These are phyloP conservation scores for Oryzias curvinotus DNA, from an alignment of 2,113 vertebrate species.

Conservation along the genomic window DNA sequence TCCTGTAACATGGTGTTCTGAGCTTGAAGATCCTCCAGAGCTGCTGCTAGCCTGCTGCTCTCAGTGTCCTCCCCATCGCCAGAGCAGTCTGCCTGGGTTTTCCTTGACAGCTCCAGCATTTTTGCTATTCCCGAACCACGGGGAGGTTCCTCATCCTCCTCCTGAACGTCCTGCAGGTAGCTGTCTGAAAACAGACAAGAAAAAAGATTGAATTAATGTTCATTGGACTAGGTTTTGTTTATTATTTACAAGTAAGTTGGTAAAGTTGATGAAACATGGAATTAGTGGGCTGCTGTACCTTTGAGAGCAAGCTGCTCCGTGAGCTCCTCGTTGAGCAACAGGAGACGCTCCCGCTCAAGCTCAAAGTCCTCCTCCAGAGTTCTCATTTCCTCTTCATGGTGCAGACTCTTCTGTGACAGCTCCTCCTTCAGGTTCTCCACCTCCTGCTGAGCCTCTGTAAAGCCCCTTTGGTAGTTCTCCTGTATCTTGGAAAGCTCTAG, in stretches of 20 bases:
- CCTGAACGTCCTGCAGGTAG: constrained; percentile 69
- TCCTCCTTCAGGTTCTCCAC: constrained; percentile 82
- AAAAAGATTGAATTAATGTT: background rate
- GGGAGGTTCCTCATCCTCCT: constrained; percentile 73
- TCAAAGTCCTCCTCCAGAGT: constrained; percentile 81
- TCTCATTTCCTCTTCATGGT: constrained; percentile 84
- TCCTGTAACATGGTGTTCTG: constrained; percentile 90
- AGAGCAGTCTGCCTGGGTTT: constrained; percentile 37
- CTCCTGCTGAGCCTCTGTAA: constrained; percentile 80
- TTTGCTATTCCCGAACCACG: constrained; percentile 65
- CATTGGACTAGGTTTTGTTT: background rate
- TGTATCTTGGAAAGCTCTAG: constrained; percentile 75
- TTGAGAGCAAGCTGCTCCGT: constrained; percentile 75
- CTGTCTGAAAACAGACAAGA: constrained; percentile 65
- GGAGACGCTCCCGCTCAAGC: constrained; percentile 78
- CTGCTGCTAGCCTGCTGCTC: constrained; percentile 69
- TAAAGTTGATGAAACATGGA: background rate
- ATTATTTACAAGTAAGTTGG: background rate
- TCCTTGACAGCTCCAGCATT: constrained; percentile 67
- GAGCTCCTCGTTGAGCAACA: constrained; percentile 78
- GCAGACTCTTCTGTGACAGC: constrained; percentile 69
- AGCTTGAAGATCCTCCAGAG: constrained; percentile 84
- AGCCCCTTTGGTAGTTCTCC: constrained; percentile 75
- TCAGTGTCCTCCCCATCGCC: constrained; percentile 60
- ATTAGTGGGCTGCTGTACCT: constrained; percentile 58